Evolutionary conservation across 2,113 vertebrate genomes (phyloP), one percentile per base, ranked within the genome.

Genomic region (Agapornis roseicollis): DNA sequence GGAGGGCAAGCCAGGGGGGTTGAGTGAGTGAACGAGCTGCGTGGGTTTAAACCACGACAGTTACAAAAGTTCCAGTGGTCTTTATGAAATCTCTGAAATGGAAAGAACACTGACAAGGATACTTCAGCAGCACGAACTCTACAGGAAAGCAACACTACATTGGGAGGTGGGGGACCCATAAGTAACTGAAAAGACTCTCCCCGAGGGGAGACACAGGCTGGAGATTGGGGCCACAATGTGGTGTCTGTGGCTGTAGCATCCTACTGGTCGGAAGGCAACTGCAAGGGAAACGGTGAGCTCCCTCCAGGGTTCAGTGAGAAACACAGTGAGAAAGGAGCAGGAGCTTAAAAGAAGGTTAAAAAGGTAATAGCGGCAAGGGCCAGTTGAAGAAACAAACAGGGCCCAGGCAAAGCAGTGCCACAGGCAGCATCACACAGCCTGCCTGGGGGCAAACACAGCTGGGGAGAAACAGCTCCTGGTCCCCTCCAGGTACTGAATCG

Each of bases 181-280:
- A 7, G n/a, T 17, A 31, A 8, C 13, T 17, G 22, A 15, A 42
- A 47, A 17, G 35, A 7, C 4, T n/a, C 2, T 1, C 27, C 11
- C 39, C 5, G 0, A 15, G 11, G 37, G 18, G 7, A 66, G 44
- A n/a, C n/a, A 14, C 0, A 4, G n/a, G 12, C n/a, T 33, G 85
- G 17, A 33, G 29, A 10, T 22, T 8, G 41, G 47, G 55, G 24
- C 13, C 55, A 6, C 6, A 18, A 33, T 9, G 20, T 5, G 1
- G 22, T 7, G 15, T 7, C 53, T 11, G 63, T 3, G 23, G 47
- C 47, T 77, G 29, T 10, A 17, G 13, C 3, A 2, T 52, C 52
- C 61, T 7, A 5, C n/a, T 7, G 35, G 28, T 22, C 39, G n/a
- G 37, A 8, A 56, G 35, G 27, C 42, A 37, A 18, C 28, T 10